phyloP scores from a whole-genome alignment of 2,797 vertebrate genomes.

The Antennarius maculatus region DNA sequence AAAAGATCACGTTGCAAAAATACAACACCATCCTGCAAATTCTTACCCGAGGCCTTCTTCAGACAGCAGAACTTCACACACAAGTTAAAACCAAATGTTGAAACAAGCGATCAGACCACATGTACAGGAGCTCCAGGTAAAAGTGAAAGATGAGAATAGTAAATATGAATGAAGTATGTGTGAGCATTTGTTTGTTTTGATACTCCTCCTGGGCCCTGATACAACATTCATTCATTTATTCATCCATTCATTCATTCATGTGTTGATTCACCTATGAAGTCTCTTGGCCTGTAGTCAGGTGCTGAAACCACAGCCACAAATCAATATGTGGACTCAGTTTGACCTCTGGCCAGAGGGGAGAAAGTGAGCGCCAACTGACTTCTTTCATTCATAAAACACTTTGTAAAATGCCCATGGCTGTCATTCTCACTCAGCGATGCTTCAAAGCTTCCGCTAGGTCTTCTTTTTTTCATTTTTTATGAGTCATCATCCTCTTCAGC shows the following conservation, averaged over 20 bases:
- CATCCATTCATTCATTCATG: slow-evolving; percentile 24
- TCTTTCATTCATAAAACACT: slow-evolving; percentile 63
- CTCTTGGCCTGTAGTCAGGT: slow-evolving; percentile 15
- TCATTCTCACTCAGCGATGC: slow-evolving; percentile 20
- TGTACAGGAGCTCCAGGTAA: slow-evolving; percentile 6
- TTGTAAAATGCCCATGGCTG: slow-evolving; percentile 38
- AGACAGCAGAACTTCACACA: background rate
- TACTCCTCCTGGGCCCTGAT: slow-evolving; percentile 10
- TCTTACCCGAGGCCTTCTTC: slow-evolving; percentile 3
- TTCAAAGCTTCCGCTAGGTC: background rate
- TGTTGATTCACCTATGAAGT: slow-evolving; percentile 4
- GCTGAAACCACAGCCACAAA: slow-evolving; percentile 47
- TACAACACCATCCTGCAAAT: background rate
- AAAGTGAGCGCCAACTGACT: slow-evolving; percentile 29
- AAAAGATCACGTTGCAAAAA: no score
- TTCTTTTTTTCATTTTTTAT: slow-evolving; percentile 1
- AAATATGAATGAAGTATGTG: slow-evolving; percentile 30
- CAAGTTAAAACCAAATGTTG: background rate
- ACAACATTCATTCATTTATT: slow-evolving; percentile 13
- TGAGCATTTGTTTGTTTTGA: slow-evolving; percentile 30
- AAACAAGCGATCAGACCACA: slow-evolving; percentile 1
- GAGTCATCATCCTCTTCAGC: slow-evolving; percentile 1
- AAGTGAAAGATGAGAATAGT: slow-evolving; percentile 28
- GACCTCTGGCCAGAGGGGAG: slow-evolving; percentile 50
- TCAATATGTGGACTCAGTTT: slow-evolving; percentile 61